Evolutionary conservation across 1,140 invertebrate genomes (phyloP).

Genomic region (Orussus abietinus): DNA sequence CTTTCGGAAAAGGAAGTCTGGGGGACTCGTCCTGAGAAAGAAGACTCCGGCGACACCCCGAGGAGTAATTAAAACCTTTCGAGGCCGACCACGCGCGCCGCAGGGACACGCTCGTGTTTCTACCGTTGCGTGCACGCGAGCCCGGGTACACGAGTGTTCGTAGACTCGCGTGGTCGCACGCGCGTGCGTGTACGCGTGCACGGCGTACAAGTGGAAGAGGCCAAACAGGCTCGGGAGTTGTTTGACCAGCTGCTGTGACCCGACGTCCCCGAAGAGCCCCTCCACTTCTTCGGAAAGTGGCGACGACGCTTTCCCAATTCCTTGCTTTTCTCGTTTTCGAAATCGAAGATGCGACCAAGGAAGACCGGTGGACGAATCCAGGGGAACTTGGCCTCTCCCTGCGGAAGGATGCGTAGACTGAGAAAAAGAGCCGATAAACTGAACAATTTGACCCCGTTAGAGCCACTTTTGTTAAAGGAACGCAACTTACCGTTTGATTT

Average conservation of each 20-base stretch:
- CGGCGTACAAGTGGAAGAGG: constrained; percentile 1
- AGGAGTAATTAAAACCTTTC: constrained; percentile 22
- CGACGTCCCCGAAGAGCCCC: constrained; percentile 10
- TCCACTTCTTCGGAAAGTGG: constrained; percentile 6
- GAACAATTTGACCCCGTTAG: too few relatives aligned
- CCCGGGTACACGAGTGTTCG: not conserved
- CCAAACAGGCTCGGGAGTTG: constrained; percentile 31
- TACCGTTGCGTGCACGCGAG: not conserved
- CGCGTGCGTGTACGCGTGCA: not conserved
- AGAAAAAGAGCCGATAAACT: too few relatives aligned
- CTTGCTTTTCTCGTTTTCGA: too few relatives aligned
- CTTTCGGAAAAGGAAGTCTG: too few relatives aligned
- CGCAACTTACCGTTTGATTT: too few relatives aligned
- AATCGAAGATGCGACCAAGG: too few relatives aligned
- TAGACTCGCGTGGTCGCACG: not conserved
- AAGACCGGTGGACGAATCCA: too few relatives aligned
- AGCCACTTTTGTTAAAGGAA: too few relatives aligned
- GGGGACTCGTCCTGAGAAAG: too few relatives aligned
- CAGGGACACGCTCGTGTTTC: too few relatives aligned
- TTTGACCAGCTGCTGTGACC: constrained; percentile 30
- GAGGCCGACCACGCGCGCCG: constrained; percentile 10
- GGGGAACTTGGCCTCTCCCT: too few relatives aligned
- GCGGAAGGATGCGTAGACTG: too few relatives aligned
- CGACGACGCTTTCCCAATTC: constrained; percentile 17
- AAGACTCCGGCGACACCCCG: constrained; percentile 17